A percentile compares a stretch with the other conserved stretches of the same genome.
phyloP scores from a whole-genome alignment of 2,797 vertebrate genomes.

The Catamblyrhynchus diadema region DNA sequence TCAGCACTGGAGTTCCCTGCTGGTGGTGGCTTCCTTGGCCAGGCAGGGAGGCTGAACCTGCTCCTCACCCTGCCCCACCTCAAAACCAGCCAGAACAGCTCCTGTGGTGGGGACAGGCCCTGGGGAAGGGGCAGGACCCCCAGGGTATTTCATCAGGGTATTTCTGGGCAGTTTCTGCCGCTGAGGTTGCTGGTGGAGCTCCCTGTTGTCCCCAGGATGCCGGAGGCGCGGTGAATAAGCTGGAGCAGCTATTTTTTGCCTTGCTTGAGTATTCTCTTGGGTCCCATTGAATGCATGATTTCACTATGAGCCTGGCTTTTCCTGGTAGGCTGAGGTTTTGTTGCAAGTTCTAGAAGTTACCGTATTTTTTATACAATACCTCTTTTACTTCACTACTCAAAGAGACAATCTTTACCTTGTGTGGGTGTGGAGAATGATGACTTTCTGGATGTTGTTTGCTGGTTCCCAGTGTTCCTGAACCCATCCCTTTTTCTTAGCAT shows the following conservation, averaged over 20 bases:
- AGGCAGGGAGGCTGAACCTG: accelerated
- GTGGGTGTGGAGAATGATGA: background rate
- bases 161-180: background rate
- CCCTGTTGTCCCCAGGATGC: background rate
- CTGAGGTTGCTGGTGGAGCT: background rate
- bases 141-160: background rate
- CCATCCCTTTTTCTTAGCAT: background rate
- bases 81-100: background rate
- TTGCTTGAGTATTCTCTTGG: background rate
- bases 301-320: background rate
- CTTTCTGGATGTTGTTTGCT: background rate
- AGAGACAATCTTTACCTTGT: background rate
- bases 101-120: background rate
- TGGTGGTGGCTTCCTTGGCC: accelerated
- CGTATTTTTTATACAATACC: background rate
- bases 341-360: background rate
- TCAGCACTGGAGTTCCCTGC: background rate
- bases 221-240: background rate
- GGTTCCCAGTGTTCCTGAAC: background rate
- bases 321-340: background rate
- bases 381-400: background rate
- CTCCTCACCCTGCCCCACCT: background rate
- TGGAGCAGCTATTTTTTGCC: background rate
- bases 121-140: background rate
- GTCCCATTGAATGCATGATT: background rate